Evolutionary conservation across 2,797 vertebrate species (phyloP).

Genomic region (Triplophysa yarkandensis): DNA sequence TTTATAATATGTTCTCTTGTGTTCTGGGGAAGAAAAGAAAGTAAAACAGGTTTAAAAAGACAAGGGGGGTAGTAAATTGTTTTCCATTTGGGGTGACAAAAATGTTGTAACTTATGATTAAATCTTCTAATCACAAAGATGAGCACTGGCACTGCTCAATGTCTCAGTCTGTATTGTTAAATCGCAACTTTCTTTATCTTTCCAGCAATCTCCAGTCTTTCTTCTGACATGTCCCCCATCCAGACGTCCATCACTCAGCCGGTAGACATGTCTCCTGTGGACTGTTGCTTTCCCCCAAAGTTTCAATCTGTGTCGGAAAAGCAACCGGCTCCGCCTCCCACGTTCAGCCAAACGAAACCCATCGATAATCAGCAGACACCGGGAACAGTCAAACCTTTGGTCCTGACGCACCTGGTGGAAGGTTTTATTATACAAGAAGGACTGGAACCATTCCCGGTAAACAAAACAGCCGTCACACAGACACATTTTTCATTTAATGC

Average conservation of each 20-base stretch:
- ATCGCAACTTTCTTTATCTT: conserved; percentile 32
- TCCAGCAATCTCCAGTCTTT: conserved; percentile 75
- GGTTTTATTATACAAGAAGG: conserved; percentile 98
- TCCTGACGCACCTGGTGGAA: conserved; percentile 95
- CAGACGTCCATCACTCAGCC: conserved; percentile 68
- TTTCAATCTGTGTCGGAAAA: conserved; percentile 65
- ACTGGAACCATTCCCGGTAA: conserved; percentile 92
- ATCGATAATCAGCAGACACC: conserved; percentile 44
- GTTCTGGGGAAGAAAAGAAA: too few relatives aligned
- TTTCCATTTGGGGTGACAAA: too few relatives aligned
- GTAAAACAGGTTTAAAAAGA: too few relatives aligned
- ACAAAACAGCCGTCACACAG: conserved; percentile 22
- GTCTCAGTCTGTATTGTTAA: neutral
- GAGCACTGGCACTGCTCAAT: neutral
- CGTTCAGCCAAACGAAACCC: conserved; percentile 61
- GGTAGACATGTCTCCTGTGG: conserved; percentile 72
- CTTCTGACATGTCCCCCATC: conserved; percentile 73
- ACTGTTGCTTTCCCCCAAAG: conserved; percentile 71
- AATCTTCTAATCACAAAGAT: neutral
- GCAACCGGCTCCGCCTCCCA: conserved; percentile 69
- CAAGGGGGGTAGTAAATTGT: too few relatives aligned
- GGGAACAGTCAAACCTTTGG: conserved; percentile 24
- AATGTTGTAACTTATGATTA: too few relatives aligned
- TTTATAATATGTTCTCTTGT: too few relatives aligned
- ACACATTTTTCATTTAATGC: conserved; percentile 1